Percentiles rank a stretch among this genome's conserved stretches.
Conservation (phyloP, 1,140 invertebrate species). For the Tetramorium parvispinum region DNA sequence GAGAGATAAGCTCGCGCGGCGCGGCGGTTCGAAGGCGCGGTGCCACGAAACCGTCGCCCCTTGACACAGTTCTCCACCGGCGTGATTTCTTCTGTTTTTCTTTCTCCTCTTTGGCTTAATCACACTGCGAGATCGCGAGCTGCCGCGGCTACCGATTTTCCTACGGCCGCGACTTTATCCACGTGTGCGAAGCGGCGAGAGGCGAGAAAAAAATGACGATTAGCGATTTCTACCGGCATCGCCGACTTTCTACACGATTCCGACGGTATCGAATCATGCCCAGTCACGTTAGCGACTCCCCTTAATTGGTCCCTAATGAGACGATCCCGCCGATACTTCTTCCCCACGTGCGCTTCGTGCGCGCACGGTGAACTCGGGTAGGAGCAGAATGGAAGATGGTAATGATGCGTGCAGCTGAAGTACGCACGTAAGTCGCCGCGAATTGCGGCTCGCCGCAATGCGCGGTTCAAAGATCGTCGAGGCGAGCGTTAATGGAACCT, state of each 20-base stretch:
- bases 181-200: background rate
- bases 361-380: background rate
- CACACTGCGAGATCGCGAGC: background rate
- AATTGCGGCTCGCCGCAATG: background rate
- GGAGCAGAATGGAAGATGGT: background rate
- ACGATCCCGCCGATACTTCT: background rate
- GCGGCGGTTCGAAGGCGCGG: background rate
- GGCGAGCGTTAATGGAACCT: conserved; percentile 18
- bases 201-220: background rate
- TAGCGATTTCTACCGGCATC: conserved; percentile 25
- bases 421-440: background rate
- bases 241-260: conserved; percentile 31
- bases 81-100: background rate
- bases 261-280: conserved; percentile 1
- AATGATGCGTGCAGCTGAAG: background rate
- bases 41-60: conserved; percentile 4
- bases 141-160: background rate
- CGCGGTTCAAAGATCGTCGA: conserved; percentile 31
- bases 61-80: conserved; percentile 22
- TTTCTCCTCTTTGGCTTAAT: background rate
- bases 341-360: background rate
- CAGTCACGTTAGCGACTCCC: conserved; percentile 10
- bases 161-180: background rate
- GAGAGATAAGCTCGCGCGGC: conserved; percentile 16
- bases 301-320: conserved; percentile 33